Conservation (phyloP, 2,797 vertebrate genomes). For the Acanthurus lineatus region DNA sequence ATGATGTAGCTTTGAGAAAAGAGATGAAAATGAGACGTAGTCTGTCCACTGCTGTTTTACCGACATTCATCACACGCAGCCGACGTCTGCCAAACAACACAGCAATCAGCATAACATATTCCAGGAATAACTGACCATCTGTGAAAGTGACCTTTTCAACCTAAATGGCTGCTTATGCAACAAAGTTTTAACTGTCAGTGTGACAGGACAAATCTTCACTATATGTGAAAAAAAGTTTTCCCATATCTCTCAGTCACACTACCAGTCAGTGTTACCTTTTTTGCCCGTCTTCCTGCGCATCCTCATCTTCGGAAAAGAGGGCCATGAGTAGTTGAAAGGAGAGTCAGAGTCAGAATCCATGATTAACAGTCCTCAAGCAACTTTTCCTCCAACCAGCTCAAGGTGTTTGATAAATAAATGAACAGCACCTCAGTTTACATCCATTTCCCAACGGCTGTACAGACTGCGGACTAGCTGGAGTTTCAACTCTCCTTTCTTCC, state of each 20-base stretch:
- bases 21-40: background rate
- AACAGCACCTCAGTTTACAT: constrained; percentile 61
- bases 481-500: constrained; percentile 56
- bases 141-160: background rate
- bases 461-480: constrained; percentile 27
- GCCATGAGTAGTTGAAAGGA: constrained; percentile 99
- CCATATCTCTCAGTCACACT: background rate
- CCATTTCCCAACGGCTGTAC: constrained; percentile 53
- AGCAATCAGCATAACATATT: background rate
- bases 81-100: constrained; percentile 13
- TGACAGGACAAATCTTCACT: background rate
- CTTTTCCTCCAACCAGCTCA: constrained; percentile 60
- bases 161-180: background rate
- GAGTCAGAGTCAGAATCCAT: constrained; percentile 94
- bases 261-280: constrained; percentile 87
- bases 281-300: constrained; percentile 91
- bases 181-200: background rate
- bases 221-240: background rate
- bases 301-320: constrained; percentile 97
- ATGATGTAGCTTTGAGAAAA: background rate
- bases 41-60: constrained; percentile 4
- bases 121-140: background rate
- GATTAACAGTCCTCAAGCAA: constrained; percentile 52
- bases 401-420: constrained; percentile 42
- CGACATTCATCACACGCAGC: background rate